Evolutionary conservation across 2,113 vertebrate species (phyloP).

Genomic region (Dipodomys spectabilis): DNA sequence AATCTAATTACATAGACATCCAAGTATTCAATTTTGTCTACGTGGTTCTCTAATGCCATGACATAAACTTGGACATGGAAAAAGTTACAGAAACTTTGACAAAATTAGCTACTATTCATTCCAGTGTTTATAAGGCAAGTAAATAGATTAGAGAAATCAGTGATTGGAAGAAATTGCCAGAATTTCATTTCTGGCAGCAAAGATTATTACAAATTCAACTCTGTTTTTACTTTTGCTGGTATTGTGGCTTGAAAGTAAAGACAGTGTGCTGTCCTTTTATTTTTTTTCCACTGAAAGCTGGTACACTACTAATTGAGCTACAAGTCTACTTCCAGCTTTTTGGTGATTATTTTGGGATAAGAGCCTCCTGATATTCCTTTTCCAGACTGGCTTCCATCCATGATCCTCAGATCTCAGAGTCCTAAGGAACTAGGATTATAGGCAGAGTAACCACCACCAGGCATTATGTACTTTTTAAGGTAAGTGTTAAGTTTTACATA

Average conservation of each 20-base stretch:
- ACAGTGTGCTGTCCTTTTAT: no score
- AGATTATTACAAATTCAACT: constrained; percentile 52
- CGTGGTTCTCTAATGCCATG: constrained; percentile 75
- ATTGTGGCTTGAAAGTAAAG: no score
- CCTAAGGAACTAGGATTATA: no score
- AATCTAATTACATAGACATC: constrained; percentile 80
- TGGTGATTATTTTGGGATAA: background rate
- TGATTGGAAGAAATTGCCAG: constrained; percentile 52
- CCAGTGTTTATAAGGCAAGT: background rate
- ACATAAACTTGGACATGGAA: constrained; percentile 66
- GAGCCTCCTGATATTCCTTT: no score
- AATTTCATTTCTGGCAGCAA: constrained; percentile 30
- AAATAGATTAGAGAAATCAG: constrained; percentile 70
- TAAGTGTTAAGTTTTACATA: background rate
- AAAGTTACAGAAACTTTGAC: constrained; percentile 70
- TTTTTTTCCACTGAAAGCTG: background rate
- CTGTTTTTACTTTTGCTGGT: no score
- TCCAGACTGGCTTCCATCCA: no score
- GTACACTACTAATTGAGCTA: no score
- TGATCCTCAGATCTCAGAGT: no score
- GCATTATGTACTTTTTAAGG: background rate
- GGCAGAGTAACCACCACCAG: no score
- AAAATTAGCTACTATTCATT: constrained; percentile 59
- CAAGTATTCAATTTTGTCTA: constrained; percentile 75
- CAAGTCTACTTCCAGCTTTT: no score